Evolutionary conservation across 2,888 invertebrate species (phyloP).

Genomic region (Dorcus parallelipipedus): DNA sequence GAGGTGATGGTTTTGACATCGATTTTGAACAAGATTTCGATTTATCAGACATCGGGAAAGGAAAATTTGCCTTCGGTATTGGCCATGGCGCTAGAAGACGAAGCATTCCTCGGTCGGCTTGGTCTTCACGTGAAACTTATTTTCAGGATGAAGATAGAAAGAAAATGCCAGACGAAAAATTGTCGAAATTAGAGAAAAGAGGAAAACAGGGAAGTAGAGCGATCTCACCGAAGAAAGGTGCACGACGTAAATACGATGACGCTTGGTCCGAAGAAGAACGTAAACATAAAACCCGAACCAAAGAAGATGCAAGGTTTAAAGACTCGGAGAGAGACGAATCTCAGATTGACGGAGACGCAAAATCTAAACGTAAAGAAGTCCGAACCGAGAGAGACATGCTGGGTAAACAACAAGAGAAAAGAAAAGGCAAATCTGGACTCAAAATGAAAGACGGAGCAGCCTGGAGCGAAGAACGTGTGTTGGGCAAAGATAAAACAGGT

Average conservation of each 20-base stretch:
- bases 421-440: too few relatives aligned
- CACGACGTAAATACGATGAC: constrained; percentile 3
- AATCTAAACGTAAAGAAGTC: neutral
- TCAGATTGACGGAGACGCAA: neutral
- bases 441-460: too few relatives aligned
- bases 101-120: too few relatives aligned
- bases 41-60: neutral
- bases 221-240: neutral
- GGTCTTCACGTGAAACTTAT: too few relatives aligned
- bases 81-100: too few relatives aligned
- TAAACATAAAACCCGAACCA: neutral
- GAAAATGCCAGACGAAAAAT: neutral
- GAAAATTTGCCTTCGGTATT: too few relatives aligned
- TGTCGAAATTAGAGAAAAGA: neutral
- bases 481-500: too few relatives aligned
- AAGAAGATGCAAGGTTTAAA: neutral
- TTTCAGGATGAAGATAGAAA: too few relatives aligned
- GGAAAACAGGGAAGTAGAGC: constrained; percentile 1
- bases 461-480: too few relatives aligned
- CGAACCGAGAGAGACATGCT: too few relatives aligned
- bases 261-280: neutral
- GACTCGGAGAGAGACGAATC: neutral
- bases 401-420: too few relatives aligned
- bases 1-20: neutral
- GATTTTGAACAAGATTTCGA: neutral